Evolutionary conservation across 2,888 invertebrate species (phyloP).

Genomic region (Drosophila barbarae): DNA sequence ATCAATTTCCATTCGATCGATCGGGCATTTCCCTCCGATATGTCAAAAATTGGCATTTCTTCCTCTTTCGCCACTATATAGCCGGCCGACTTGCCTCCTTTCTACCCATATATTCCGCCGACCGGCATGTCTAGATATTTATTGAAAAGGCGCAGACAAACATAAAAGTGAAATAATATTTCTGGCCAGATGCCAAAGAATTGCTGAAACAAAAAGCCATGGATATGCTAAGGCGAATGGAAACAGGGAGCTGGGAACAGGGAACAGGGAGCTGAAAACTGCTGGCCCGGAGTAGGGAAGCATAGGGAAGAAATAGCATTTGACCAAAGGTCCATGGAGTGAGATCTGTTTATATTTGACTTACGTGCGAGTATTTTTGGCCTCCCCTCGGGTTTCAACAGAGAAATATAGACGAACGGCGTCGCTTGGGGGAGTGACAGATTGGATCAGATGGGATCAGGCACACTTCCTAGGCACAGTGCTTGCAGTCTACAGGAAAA

Average conservation of each 20-base stretch:
- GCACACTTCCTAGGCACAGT: slow-evolving; percentile 15
- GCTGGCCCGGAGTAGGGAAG: slow-evolving; percentile 13
- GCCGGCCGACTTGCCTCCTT: slow-evolving; percentile 8
- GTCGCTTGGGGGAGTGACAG: slow-evolving; percentile 32
- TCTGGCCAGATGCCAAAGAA: slow-evolving; percentile 67
- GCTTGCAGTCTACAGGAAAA: too few species aligned
- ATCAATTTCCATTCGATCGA: slow-evolving; percentile 42
- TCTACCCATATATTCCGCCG: slow-evolving; percentile 12
- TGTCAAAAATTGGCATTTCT: slow-evolving; percentile 62
- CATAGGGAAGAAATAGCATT: slow-evolving; percentile 3
- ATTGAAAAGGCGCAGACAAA: slow-evolving; percentile 73
- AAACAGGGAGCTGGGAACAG: slow-evolving; percentile 17
- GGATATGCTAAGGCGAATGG: slow-evolving; percentile 14
- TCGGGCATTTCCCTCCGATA: slow-evolving; percentile 54
- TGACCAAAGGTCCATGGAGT: slow-evolving; percentile 23
- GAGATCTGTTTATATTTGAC: slow-evolving; percentile 66
- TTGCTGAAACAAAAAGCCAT: slow-evolving; percentile 52
- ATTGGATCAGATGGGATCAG: slow-evolving; percentile 29
- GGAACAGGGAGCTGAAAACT: slow-evolving; percentile 18
- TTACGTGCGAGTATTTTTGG: slow-evolving; percentile 62
- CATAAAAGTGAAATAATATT: slow-evolving; percentile 75
- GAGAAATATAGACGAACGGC: slow-evolving; percentile 1
- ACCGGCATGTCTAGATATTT: slow-evolving; percentile 58
- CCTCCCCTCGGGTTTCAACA: slow-evolving; percentile 12
- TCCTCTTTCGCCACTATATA: slow-evolving; percentile 6